Conservation (phyloP, 2,888 invertebrate genomes). For the Alitta virens region DNA sequence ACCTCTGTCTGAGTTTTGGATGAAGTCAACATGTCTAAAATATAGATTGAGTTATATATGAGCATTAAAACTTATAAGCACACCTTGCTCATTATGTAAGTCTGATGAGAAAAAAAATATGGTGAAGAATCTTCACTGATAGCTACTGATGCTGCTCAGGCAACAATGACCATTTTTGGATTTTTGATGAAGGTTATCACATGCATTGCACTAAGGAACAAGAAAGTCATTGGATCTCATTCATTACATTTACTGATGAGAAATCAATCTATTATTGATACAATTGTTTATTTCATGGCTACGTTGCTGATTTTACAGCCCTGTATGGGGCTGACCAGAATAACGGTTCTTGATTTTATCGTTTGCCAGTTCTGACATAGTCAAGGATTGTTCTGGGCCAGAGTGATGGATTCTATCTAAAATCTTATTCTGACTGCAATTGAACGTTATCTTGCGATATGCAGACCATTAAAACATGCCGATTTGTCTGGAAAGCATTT, state of each 20-base stretch:
- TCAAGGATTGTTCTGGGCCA: background rate
- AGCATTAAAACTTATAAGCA: no score
- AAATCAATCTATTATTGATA: background rate
- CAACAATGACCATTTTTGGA: no score
- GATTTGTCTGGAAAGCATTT: no score
- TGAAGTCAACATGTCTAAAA: no score
- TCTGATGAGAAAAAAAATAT: no score
- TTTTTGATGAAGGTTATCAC: no score
- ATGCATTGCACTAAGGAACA: no score
- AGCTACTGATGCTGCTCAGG: no score
- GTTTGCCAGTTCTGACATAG: constrained; percentile 2
- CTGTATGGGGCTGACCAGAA: background rate
- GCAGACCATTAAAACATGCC: background rate
- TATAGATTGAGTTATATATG: no score
- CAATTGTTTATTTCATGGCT: background rate
- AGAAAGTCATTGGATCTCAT: background rate
- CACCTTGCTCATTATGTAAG: no score
- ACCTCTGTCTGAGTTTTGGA: no score
- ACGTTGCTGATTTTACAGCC: background rate
- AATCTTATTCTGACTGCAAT: background rate
- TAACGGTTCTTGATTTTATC: background rate
- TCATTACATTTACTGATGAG: background rate
- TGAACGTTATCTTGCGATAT: background rate
- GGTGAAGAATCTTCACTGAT: no score
- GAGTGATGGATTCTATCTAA: background rate